These are phyloP conservation scores for Melieria crassipennis DNA, from an alignment of 2,888 invertebrate species.

Conservation along the genomic window DNA sequence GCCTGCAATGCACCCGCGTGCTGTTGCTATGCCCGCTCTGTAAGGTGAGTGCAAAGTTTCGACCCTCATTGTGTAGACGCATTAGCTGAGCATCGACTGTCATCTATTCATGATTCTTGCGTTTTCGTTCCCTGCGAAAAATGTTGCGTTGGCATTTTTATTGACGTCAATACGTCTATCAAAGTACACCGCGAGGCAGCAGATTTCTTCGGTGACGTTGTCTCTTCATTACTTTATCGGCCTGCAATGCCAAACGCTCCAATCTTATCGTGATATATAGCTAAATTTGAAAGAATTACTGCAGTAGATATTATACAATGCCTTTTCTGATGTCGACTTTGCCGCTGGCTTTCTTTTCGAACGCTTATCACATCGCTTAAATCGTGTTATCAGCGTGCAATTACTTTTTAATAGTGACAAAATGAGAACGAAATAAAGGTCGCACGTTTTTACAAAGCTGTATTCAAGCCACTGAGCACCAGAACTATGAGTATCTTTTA, in stretches of 20 bases:
- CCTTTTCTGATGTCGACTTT: not conserved
- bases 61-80: not conserved
- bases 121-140: no score
- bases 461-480: no score
- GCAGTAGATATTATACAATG: slow-evolving; percentile 1
- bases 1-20: slow-evolving; percentile 60
- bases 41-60: slow-evolving; percentile 52
- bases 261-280: not conserved
- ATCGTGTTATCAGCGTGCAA: no score
- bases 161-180: not conserved
- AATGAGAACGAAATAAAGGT: no score
- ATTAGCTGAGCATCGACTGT: not conserved
- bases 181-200: not conserved
- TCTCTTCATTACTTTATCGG: not conserved
- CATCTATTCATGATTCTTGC: no score
- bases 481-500: no score
- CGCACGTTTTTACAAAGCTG: no score
- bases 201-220: not conserved
- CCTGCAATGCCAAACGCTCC: not conserved
- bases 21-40: slow-evolving; percentile 62
- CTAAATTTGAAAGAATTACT: not conserved
- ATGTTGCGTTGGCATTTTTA: not conserved
- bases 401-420: no score
- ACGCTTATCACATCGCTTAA: no score
- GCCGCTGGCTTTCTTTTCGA: not conserved